Percentiles rank a stretch among this genome's conserved stretches.
phyloP scores from a whole-genome alignment of 2,888 invertebrate genomes.

The Noctua janthina region DNA sequence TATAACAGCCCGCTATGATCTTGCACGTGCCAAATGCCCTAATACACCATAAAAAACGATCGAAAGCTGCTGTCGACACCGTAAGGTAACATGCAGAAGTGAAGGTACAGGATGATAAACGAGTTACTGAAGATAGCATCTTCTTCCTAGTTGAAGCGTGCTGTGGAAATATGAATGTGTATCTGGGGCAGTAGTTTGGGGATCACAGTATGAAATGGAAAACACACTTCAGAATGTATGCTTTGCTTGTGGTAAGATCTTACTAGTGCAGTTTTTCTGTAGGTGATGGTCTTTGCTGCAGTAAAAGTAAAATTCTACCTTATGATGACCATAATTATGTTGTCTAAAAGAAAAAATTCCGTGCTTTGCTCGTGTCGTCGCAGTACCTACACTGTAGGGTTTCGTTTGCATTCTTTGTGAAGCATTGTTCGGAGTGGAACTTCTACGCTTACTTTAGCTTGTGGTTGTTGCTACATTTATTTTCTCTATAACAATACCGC shows the following conservation, averaged over 20 bases:
- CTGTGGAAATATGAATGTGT: not conserved
- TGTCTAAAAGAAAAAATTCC: too few relatives aligned
- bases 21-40: constrained; percentile 54
- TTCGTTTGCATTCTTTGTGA: not conserved
- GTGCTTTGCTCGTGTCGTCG: not conserved
- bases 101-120: not conserved
- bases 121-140: not conserved
- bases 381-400: too few relatives aligned
- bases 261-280: too few relatives aligned
- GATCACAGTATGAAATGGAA: not conserved
- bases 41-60: constrained; percentile 61
- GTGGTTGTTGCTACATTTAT: constrained; percentile 55
- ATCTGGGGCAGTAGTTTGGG: not conserved
- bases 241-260: not conserved
- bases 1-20: constrained; percentile 29
- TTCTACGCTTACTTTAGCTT: not conserved
- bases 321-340: too few relatives aligned
- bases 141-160: not conserved
- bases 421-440: not conserved
- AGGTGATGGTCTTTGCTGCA: not conserved
- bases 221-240: not conserved
- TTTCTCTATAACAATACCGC: constrained; percentile 63
- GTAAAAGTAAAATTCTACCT: not conserved
- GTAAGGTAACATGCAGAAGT: constrained; percentile 10
- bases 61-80: constrained; percentile 35